Conservation (phyloP, 2,113 vertebrate species). For the Ptilorrhoa leucosticta region DNA sequence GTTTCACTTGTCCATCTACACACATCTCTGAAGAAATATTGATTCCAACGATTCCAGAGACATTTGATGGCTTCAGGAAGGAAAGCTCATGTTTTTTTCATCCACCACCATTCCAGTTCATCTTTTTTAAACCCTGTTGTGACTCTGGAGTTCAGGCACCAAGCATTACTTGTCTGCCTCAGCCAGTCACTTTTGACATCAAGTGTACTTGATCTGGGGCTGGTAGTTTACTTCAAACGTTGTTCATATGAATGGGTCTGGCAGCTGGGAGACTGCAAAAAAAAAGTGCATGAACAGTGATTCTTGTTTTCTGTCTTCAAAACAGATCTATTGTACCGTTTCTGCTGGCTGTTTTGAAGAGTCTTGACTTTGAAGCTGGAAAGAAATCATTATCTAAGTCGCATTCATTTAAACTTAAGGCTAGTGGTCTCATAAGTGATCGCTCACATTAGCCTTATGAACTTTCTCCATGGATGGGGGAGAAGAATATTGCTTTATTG, state of each 20-base stretch:
- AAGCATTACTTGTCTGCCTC: slow-evolving; percentile 28
- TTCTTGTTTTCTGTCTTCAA: slow-evolving; percentile 61
- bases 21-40: neutral
- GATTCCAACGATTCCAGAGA: neutral
- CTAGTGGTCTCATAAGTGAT: slow-evolving; percentile 12
- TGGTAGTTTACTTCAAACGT: slow-evolving; percentile 63
- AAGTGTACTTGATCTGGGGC: slow-evolving; percentile 56
- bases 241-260: slow-evolving; percentile 47
- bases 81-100: slow-evolving; percentile 51
- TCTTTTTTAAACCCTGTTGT: slow-evolving; percentile 23
- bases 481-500: neutral
- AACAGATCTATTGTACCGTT: slow-evolving; percentile 48
- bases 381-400: slow-evolving; percentile 34
- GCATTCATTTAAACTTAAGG: slow-evolving; percentile 3
- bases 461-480: neutral
- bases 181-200: slow-evolving; percentile 55
- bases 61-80: slow-evolving; percentile 1
- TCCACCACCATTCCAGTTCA: neutral
- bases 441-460: slow-evolving; percentile 26
- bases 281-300: slow-evolving; percentile 52
- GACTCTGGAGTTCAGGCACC: slow-evolving; percentile 45
- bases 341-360: slow-evolving; percentile 55
- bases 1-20: neutral
- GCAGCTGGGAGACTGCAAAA: slow-evolving; percentile 45
- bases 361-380: slow-evolving; percentile 45